These are phyloP conservation scores for Proisotoma minuta DNA, from an alignment of 2,888 invertebrate species.

Conservation along the genomic window DNA sequence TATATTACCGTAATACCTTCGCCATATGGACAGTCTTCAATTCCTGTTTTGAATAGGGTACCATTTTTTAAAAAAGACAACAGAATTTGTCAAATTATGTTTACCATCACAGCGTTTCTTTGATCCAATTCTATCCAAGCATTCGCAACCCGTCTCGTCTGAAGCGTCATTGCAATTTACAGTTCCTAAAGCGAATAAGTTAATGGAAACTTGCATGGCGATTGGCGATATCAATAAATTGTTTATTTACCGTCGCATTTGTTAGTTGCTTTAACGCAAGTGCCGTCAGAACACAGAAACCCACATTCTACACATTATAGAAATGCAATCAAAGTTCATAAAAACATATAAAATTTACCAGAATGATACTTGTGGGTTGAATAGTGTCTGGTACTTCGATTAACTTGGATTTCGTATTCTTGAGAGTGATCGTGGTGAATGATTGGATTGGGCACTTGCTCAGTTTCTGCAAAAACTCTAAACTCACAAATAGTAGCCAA, in stretches of 20 bases:
- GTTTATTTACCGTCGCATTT: constrained; percentile 21
- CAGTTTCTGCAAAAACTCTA: no score
- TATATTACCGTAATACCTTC: no score
- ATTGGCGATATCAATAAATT: background rate
- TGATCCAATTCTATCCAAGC: constrained; percentile 63
- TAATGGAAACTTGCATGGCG: background rate
- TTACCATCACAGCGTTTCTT: constrained; percentile 68
- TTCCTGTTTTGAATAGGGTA: background rate
- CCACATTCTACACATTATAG: constrained; percentile 21
- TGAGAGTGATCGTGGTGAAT: no score
- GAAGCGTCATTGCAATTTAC: constrained; percentile 64
- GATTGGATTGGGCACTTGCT: no score
- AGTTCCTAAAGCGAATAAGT: background rate
- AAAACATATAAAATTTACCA: background rate
- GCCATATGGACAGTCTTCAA: background rate
- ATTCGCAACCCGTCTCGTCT: constrained; percentile 70
- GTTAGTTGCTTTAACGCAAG: constrained; percentile 19
- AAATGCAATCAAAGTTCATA: background rate
- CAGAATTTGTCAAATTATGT: background rate
- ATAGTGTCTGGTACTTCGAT: background rate
- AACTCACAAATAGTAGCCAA: no score
- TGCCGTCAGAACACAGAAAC: constrained; percentile 30
- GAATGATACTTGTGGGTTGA: background rate
- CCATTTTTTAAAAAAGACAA: background rate
- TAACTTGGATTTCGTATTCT: no score